phyloP scores from a whole-genome alignment of 1,140 invertebrate species.

The Dendroctonus valens region DNA sequence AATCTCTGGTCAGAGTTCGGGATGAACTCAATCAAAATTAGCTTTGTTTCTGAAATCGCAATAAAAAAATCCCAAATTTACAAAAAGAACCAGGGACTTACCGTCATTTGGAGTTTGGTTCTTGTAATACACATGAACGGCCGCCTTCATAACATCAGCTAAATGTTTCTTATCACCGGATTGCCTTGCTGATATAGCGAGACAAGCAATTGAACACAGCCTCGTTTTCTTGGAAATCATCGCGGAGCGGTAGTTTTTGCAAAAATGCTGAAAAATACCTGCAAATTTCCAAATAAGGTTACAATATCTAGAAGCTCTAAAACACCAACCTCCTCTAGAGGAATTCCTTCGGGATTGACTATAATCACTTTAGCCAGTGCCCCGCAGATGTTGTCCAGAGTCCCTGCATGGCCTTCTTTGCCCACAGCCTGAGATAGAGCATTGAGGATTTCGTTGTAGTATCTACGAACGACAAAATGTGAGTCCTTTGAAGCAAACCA shows the following conservation, averaged over 20 bases:
- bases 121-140: constrained; percentile 56
- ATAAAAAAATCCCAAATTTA: background rate
- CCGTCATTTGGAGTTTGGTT: constrained; percentile 53
- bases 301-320: constrained; percentile 1
- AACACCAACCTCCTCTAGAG: constrained; percentile 60
- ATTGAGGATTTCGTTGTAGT: constrained; percentile 65
- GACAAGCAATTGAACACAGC: constrained; percentile 64
- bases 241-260: constrained; percentile 67
- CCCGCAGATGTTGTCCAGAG: constrained; percentile 76
- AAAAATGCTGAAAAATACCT: constrained; percentile 74
- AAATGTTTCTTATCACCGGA: constrained; percentile 56
- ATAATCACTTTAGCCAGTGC: constrained; percentile 73
- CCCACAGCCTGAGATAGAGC: constrained; percentile 62
- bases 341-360: constrained; percentile 61
- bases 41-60: constrained; percentile 53
- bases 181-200: constrained; percentile 61
- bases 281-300: constrained; percentile 13
- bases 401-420: constrained; percentile 61
- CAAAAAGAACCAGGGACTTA: constrained; percentile 35
- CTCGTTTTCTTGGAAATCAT: constrained; percentile 74
- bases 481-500: background rate
- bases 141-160: constrained; percentile 55
- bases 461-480: constrained; percentile 46
- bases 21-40: constrained; percentile 54
- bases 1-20: constrained; percentile 56